phyloP scores from a whole-genome alignment of 2,888 invertebrate species.

The Netelia fuscicornis region DNA sequence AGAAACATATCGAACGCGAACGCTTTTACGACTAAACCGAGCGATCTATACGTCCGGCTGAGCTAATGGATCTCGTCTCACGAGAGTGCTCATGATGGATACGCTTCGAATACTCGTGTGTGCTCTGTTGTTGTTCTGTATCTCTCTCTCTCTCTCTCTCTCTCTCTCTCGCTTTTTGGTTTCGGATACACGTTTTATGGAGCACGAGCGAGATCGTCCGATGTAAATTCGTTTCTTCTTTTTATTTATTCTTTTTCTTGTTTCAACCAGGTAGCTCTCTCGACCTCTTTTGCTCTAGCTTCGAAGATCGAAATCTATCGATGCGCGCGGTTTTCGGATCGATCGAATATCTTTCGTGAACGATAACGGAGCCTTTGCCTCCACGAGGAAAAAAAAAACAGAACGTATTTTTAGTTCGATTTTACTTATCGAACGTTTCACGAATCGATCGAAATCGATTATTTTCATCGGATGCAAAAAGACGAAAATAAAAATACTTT shows the following conservation, averaged over 20 bases:
- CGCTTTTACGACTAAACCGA: slow-evolving; percentile 6
- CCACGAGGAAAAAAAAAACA: too few relatives aligned
- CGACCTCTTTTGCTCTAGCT: background rate
- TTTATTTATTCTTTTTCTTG: background rate
- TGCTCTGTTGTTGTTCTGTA: background rate
- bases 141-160: background rate
- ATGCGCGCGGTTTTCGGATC: too few relatives aligned
- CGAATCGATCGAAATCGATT: too few relatives aligned
- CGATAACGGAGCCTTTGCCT: too few relatives aligned
- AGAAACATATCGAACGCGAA: slow-evolving; percentile 17
- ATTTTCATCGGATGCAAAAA: too few relatives aligned
- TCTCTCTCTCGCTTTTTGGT: background rate
- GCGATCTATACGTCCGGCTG: slow-evolving; percentile 13
- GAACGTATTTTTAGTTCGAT: too few relatives aligned
- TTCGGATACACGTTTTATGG: slow-evolving; percentile 11
- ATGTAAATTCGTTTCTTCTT: background rate
- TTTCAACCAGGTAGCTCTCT: slow-evolving; percentile 14
- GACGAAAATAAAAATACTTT: too few relatives aligned
- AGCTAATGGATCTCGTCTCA: slow-evolving; percentile 38
- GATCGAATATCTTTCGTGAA: too few relatives aligned
- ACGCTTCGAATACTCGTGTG: slow-evolving; percentile 1
- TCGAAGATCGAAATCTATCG: slow-evolving; percentile 23
- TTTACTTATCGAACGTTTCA: too few relatives aligned
- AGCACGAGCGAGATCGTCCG: background rate
- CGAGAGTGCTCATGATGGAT: slow-evolving; percentile 14